phyloP scores from a whole-genome alignment of 2,797 vertebrate genomes.

The Ceryle rudis region DNA sequence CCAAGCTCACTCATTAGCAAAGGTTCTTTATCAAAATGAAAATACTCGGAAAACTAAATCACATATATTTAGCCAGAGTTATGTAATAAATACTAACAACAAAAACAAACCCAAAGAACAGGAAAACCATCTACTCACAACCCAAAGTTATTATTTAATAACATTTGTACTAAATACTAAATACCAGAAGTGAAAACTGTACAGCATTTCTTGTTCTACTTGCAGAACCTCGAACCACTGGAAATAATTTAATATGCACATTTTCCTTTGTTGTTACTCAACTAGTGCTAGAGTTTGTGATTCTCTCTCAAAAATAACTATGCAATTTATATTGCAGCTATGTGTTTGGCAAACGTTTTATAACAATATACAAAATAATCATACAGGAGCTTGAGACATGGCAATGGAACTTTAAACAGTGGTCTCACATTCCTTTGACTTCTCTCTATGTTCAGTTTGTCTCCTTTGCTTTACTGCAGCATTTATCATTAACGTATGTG shows the following conservation, averaged over 20 bases:
- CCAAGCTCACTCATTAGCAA: neutral
- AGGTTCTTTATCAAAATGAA: neutral
- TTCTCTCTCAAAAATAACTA: neutral
- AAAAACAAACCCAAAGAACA: neutral
- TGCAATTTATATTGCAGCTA: neutral
- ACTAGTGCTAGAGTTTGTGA: neutral
- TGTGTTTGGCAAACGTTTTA: neutral
- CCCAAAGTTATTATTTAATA: neutral
- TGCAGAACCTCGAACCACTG: neutral
- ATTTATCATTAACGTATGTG: neutral
- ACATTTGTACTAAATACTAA: neutral
- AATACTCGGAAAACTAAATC: conserved; percentile 18
- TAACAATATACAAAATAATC: neutral
- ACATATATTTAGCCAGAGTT: neutral
- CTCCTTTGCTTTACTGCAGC: neutral
- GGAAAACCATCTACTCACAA: neutral
- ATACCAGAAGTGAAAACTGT: neutral
- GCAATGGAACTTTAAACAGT: neutral
- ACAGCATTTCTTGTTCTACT: neutral
- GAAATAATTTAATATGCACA: neutral
- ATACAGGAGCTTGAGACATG: neutral
- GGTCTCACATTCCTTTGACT: neutral
- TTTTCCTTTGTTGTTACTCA: neutral
- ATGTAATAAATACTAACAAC: neutral
- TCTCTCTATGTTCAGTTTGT: neutral